These are phyloP conservation scores for Brachyptera putata DNA, from an alignment of 2,888 invertebrate species.

Conservation along the genomic window DNA sequence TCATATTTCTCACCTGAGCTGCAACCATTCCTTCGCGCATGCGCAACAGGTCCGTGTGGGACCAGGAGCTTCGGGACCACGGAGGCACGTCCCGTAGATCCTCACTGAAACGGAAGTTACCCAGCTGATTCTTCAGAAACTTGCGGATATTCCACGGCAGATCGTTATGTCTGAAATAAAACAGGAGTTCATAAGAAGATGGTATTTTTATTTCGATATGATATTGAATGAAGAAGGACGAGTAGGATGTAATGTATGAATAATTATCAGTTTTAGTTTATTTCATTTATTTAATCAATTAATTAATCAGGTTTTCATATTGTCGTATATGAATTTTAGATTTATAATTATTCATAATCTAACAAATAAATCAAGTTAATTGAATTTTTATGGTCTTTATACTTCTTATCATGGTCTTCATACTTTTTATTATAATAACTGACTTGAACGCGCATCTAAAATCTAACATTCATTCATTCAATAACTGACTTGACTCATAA, in stretches of 20 bases:
- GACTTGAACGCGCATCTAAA: no score
- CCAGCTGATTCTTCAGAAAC: conserved; percentile 53
- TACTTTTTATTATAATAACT: no score
- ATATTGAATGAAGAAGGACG: no score
- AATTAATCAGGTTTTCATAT: not conserved
- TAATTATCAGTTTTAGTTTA: not conserved
- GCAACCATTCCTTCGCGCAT: conserved; percentile 70
- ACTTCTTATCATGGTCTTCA: no score
- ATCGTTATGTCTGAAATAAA: conserved; percentile 48
- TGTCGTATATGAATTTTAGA: no score
- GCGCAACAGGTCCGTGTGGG: conserved; percentile 71
- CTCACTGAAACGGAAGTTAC: conserved; percentile 60
- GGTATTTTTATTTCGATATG: not conserved
- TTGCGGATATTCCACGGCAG: conserved; percentile 46
- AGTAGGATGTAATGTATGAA: not conserved
- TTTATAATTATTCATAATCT: no score
- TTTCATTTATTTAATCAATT: not conserved
- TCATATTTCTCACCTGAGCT: conserved; percentile 59
- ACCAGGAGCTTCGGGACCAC: conserved; percentile 72
- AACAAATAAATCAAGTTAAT: no score
- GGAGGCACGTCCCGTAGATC: conserved; percentile 65
- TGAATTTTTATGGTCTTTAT: no score
- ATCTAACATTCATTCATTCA: no score
- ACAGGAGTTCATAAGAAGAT: not conserved
- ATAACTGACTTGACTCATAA: no score